These are phyloP conservation scores for Drosophila orosa DNA, from an alignment of 1,140 invertebrate species.

Conservation along the genomic window DNA sequence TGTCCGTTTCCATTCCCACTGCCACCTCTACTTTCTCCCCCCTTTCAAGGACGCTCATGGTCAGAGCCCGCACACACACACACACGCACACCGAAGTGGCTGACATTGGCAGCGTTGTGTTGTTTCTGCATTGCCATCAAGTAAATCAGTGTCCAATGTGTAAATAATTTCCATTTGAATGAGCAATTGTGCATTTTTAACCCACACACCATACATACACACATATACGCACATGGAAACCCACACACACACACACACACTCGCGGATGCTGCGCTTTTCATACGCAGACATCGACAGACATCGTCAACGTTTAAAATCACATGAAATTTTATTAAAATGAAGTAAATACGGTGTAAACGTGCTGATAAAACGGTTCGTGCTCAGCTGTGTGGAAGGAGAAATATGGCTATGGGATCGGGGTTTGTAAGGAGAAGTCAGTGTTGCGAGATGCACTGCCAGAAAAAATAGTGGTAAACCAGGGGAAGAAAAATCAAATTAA, in stretches of 20 bases:
- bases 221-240: background rate
- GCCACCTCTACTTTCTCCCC: background rate
- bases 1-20: background rate
- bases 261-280: constrained; percentile 61
- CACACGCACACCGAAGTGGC: constrained; percentile 48
- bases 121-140: constrained; percentile 64
- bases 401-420: constrained; percentile 22
- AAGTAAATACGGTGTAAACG: constrained; percentile 84
- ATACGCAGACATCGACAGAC: constrained; percentile 72
- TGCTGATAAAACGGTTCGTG: constrained; percentile 83
- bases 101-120: constrained; percentile 63
- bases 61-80: background rate
- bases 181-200: constrained; percentile 82
- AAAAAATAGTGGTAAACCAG: background rate
- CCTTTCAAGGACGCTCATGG: constrained; percentile 26
- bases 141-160: constrained; percentile 83
- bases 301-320: constrained; percentile 77
- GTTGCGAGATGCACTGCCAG: background rate
- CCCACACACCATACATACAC: constrained; percentile 20
- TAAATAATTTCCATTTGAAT: constrained; percentile 84
- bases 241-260: constrained; percentile 23
- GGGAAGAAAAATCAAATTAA: background rate
- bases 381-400: constrained; percentile 77
- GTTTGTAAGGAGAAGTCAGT: constrained; percentile 22
- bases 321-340: constrained; percentile 84